Base-by-base conservation (phyloP, 2,888 invertebrate species). In the Dyspetes luteomarginatus region DNA sequence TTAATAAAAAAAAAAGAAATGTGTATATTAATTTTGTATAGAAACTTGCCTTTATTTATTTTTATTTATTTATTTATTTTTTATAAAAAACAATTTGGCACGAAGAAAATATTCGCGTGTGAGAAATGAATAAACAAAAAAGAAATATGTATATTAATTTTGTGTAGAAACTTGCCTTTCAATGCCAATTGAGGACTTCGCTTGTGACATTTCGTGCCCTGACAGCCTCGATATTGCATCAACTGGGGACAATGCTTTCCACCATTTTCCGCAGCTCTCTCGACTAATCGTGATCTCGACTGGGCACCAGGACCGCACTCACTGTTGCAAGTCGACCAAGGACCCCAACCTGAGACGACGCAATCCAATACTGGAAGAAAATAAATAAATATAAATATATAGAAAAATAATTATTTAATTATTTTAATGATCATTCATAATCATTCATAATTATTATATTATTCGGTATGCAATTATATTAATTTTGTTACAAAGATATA, bases 301-400 rank as follows among this genome's bases (percentile, higher is more conserved):
- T 96, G 97, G 89, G 95, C 95, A 41, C 97, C 97, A 0, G 96
- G 95, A 12, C 97, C 97, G 89, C 97, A 97, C 76, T 94, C 94
- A 4, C 95, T 95, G 92, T 96, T 96, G 92, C 97, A 97, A 1
- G 94, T 93, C 12, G 96, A 95, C 97, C 97, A 97, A 0, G 95
- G 93, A 12, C 95, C 96, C 97, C 97, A 97, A 45, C 95, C 94
- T n/a, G 96, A 95, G 65, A 97, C 96, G 90, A 95, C 94, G 92
- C 97, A 97, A 92, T 97, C 97, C 84, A 96, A 94, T 82, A 97
- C 97, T 97, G 94, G 4, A 94, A 93, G 82, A 88, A 7, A 12
- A 36, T 0, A 12, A 7, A 12, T 36, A n/a, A n/a, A n/a, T n/a
- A n/a, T n/a, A n/a, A n/a, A n/a, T n/a, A n/a, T n/a, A n/a, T n/a